Evolutionary conservation across 2,797 vertebrate species (phyloP).

Genomic region (Urocyon cinereoargenteus): DNA sequence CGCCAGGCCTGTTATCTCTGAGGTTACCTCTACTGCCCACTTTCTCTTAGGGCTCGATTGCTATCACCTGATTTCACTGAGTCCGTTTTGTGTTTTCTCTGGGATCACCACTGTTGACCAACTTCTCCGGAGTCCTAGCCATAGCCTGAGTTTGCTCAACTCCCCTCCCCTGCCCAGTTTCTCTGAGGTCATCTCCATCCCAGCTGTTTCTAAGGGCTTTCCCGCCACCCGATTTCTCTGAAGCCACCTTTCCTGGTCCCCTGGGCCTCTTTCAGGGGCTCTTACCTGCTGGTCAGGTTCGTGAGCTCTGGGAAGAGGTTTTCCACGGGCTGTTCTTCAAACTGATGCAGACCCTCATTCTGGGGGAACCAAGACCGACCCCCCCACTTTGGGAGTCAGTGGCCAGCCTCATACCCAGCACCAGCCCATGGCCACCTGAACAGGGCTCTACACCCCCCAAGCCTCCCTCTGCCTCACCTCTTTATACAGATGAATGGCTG

Average conservation of each 20-base stretch:
- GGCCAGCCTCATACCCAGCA: fast-evolving
- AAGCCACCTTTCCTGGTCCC: fast-evolving
- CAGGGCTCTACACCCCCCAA: background rate
- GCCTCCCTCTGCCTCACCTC: conserved; percentile 87
- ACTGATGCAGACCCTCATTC: conserved; percentile 95
- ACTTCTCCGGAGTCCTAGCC: background rate
- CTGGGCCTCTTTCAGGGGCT: background rate
- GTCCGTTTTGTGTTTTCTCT: background rate
- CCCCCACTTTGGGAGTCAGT: background rate
- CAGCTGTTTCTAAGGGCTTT: fast-evolving
- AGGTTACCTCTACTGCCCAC: fast-evolving
- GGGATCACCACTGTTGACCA: too few species aligned
- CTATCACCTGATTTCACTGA: background rate
- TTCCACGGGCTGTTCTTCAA: conserved; percentile 95
- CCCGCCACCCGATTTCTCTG: background rate
- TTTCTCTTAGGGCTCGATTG: background rate
- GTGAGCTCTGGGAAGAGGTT: conserved; percentile 94
- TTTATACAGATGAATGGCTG: conserved; percentile 95
- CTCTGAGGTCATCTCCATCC: background rate
- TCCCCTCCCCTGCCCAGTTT: background rate
- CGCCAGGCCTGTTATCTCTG: background rate
- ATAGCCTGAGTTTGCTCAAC: background rate
- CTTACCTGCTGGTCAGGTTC: conserved; percentile 94
- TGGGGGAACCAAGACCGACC: conserved; percentile 73
- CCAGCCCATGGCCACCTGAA: fast-evolving